These are phyloP conservation scores for Resseliella maxima DNA, from an alignment of 2,888 invertebrate species.

Conservation along the genomic window DNA sequence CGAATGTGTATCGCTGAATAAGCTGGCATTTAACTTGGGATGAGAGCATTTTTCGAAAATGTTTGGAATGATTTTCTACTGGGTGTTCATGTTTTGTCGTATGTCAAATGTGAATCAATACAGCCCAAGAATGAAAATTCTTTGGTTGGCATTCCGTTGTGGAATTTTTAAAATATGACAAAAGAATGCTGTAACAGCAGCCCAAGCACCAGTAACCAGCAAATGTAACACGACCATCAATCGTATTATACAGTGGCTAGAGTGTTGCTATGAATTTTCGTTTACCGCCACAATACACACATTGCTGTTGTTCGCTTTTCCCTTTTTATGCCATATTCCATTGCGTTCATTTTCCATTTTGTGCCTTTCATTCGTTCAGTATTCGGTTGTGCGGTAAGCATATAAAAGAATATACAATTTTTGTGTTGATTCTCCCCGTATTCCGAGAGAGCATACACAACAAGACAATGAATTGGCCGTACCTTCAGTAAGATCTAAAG, in stretches of 20 bases:
- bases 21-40: neutral
- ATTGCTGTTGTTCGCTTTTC: neutral
- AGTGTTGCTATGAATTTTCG: neutral
- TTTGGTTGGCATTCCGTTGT: neutral
- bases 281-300: neutral
- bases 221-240: neutral
- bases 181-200: neutral
- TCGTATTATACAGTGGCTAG: neutral
- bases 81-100: slow-evolving; percentile 50
- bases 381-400: neutral
- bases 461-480: neutral
- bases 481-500: neutral
- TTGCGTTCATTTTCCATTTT: slow-evolving; percentile 50
- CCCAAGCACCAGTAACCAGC: neutral
- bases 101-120: neutral
- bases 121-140: neutral
- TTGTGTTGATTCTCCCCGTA: neutral
- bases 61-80: slow-evolving; percentile 55
- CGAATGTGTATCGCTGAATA: neutral
- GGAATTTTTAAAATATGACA: slow-evolving; percentile 30
- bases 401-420: neutral
- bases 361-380: neutral
- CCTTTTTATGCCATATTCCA: slow-evolving; percentile 40
- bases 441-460: neutral
- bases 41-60: slow-evolving; percentile 54